These are phyloP conservation scores for Labeo rohita DNA, from an alignment of 2,113 vertebrate species.

Conservation along the genomic window DNA sequence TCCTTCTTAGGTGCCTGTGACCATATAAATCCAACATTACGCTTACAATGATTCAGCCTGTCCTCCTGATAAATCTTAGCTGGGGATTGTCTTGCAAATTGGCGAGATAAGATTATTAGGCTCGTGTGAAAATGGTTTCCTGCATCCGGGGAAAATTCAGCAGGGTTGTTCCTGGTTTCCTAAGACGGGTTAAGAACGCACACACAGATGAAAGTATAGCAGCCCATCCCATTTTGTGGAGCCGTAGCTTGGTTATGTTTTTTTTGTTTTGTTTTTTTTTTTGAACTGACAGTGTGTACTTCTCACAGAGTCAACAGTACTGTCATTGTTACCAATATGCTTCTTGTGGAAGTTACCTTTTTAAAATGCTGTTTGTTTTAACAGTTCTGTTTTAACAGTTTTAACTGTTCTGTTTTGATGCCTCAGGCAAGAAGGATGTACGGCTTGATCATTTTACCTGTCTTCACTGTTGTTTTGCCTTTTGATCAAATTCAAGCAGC, in stretches of 20 bases:
- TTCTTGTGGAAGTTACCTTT: constrained; percentile 55
- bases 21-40: constrained; percentile 43
- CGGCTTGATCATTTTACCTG: not conserved
- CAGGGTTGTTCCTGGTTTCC: not conserved
- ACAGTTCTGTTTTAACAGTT: constrained; percentile 38
- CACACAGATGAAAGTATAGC: not conserved
- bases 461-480: not conserved
- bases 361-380: constrained; percentile 44
- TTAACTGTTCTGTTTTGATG: constrained; percentile 35
- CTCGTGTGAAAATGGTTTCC: constrained; percentile 21
- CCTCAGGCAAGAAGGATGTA: constrained; percentile 48
- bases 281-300: constrained; percentile 45
- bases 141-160: not conserved
- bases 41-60: constrained; percentile 35
- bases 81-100: constrained; percentile 54
- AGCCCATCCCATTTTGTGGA: constrained; percentile 52
- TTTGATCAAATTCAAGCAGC: constrained; percentile 43
- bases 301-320: constrained; percentile 31
- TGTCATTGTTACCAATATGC: constrained; percentile 48
- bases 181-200: not conserved
- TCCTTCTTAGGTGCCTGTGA: constrained; percentile 59
- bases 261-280: constrained; percentile 41
- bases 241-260: constrained; percentile 33
- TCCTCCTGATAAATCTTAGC: constrained; percentile 26
- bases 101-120: constrained; percentile 19